phyloP scores from a whole-genome alignment of 1,140 invertebrate species.

The Steinernema khuongi region DNA sequence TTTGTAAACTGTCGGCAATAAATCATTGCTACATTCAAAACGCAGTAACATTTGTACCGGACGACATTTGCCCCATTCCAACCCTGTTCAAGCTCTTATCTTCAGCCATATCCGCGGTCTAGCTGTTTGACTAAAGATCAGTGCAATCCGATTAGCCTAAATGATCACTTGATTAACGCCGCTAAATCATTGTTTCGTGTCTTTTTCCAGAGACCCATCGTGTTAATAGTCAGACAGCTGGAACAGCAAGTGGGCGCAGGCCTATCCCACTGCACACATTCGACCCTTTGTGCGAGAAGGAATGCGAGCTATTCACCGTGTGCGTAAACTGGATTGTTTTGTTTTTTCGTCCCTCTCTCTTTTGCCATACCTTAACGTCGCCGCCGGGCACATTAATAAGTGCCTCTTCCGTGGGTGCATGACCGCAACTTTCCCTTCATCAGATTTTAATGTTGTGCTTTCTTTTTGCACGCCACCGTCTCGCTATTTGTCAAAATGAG shows the following conservation, averaged over 20 bases:
- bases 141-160: background rate
- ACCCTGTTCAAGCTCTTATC: no score
- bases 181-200: background rate
- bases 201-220: background rate
- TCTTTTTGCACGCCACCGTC: background rate
- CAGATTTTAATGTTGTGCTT: background rate
- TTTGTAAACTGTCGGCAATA: no score
- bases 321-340: constrained; percentile 15
- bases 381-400: background rate
- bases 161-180: background rate
- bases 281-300: constrained; percentile 10
- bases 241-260: background rate
- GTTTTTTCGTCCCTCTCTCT: background rate
- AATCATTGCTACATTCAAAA: no score
- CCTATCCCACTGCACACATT: constrained; percentile 8
- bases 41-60: no score
- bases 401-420: no score
- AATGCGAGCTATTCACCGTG: constrained; percentile 15
- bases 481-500: background rate
- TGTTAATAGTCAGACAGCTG: background rate
- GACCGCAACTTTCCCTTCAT: no score
- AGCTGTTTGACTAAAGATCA: background rate
- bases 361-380: constrained; percentile 8
- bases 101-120: no score
- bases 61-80: no score